Evolutionary conservation across 2,888 invertebrate genomes (phyloP).

Genomic region (Tetramorium bicarinatum): DNA sequence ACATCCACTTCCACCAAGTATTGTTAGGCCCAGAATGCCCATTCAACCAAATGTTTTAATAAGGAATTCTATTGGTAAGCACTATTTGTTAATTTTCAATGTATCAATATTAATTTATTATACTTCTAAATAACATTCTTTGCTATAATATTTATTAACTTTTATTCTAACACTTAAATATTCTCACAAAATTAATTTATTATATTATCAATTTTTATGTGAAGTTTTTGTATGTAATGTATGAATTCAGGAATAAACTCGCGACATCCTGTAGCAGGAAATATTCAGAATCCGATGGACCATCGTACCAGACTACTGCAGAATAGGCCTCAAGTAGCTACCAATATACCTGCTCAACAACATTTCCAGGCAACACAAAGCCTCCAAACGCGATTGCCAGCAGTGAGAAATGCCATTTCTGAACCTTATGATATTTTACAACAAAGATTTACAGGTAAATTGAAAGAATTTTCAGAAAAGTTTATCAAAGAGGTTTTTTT

Average conservation of each 20-base stretch:
- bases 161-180: conserved; percentile 16
- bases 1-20: conserved; percentile 90
- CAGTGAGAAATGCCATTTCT: conserved; percentile 79
- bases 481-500: not conserved
- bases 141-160: not conserved
- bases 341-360: conserved; percentile 79
- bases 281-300: conserved; percentile 86
- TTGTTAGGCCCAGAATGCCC: conserved; percentile 87
- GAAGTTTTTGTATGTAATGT: not conserved
- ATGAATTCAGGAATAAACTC: conserved; percentile 77
- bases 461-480: not conserved
- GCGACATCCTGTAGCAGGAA: conserved; percentile 80
- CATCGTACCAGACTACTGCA: conserved; percentile 88
- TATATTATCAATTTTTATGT: conserved; percentile 23
- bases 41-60: conserved; percentile 82
- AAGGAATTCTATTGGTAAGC: conserved; percentile 82
- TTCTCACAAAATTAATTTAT: not conserved
- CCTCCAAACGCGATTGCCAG: conserved; percentile 83
- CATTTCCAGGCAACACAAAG: conserved; percentile 82
- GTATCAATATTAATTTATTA: not conserved
- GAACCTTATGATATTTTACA: conserved; percentile 84
- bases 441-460: conserved; percentile 82
- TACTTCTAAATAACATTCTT: not conserved
- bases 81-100: not conserved
- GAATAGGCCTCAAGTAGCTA: conserved; percentile 84